Evolutionary conservation across 2,888 invertebrate genomes (phyloP).

Genomic region (Drosophila borborema): DNA sequence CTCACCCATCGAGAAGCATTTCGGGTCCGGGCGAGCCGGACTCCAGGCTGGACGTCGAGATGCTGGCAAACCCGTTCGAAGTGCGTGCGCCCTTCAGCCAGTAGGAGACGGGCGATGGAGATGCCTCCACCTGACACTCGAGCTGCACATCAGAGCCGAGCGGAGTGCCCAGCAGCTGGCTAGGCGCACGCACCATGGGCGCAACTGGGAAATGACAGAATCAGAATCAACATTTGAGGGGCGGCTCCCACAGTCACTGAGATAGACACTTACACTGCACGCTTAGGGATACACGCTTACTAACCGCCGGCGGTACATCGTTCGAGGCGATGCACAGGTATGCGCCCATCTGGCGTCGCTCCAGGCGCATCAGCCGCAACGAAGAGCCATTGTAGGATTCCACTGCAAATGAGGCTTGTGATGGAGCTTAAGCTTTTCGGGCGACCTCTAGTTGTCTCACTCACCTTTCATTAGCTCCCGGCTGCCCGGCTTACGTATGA

Average conservation of each 20-base stretch:
- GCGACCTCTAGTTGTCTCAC: not conserved
- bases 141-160: constrained; percentile 93
- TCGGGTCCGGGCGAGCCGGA: constrained; percentile 86
- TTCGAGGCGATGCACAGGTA: constrained; percentile 97
- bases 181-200: constrained; percentile 94
- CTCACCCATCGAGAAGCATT: constrained; percentile 93
- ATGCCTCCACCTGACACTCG: constrained; percentile 95
- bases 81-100: constrained; percentile 85
- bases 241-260: not conserved
- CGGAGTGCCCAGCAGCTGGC: constrained; percentile 94
- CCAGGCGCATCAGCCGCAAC: constrained; percentile 91
- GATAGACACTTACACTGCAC: constrained; percentile 92
- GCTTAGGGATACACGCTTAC: constrained; percentile 93
- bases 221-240: not conserved
- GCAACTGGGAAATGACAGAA: constrained; percentile 88
- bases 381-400: constrained; percentile 92
- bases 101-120: constrained; percentile 87
- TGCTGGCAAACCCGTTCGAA: constrained; percentile 82
- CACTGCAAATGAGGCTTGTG: constrained; percentile 84
- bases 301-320: constrained; percentile 95
- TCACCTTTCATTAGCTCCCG: constrained; percentile 85
- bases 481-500: constrained; percentile 86
- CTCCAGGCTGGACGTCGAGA: constrained; percentile 80
- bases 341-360: constrained; percentile 95
- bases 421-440: not conserved